phyloP scores from a whole-genome alignment of 2,797 vertebrate species.

The Nyctibius grandis region DNA sequence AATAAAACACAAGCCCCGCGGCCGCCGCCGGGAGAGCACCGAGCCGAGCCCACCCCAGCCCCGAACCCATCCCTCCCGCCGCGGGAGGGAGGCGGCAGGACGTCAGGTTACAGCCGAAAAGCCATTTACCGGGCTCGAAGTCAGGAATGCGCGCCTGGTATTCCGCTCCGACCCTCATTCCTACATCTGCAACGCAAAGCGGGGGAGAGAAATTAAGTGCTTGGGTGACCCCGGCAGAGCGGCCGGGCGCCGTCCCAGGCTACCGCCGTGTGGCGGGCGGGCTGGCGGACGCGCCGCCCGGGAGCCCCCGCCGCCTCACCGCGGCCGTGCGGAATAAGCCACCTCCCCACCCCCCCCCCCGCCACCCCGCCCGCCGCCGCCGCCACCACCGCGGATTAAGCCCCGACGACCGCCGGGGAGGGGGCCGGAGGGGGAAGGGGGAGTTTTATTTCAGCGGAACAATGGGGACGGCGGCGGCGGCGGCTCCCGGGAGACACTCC shows the following conservation, averaged over 20 bases:
- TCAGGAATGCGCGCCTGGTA: slow-evolving; percentile 94
- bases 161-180: slow-evolving; percentile 95
- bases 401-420: not conserved
- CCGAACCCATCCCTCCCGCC: not conserved
- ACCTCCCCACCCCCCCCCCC: not conserved
- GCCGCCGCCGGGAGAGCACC: not conserved
- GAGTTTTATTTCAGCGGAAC: slow-evolving; percentile 34
- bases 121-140: slow-evolving; percentile 87
- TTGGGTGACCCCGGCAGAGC: not conserved
- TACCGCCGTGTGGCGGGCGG: slow-evolving; percentile 23
- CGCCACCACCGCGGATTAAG: not conserved
- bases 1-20: not conserved
- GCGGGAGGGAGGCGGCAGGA: not conserved
- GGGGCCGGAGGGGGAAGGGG: not conserved
- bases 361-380: not conserved
- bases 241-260: not conserved
- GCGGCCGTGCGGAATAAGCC: slow-evolving; percentile 15
- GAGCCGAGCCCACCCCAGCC: not conserved
- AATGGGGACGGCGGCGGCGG: slow-evolving; percentile 6
- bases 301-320: not conserved
- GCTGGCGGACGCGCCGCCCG: slow-evolving; percentile 3
- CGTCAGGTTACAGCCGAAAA: slow-evolving; percentile 52
- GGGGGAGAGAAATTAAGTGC: slow-evolving; percentile 8
- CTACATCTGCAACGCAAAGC: slow-evolving; percentile 86
- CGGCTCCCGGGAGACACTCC: slow-evolving; percentile 12